Base-by-base conservation (phyloP, 2,888 invertebrate species). In the Dione juno region DNA sequence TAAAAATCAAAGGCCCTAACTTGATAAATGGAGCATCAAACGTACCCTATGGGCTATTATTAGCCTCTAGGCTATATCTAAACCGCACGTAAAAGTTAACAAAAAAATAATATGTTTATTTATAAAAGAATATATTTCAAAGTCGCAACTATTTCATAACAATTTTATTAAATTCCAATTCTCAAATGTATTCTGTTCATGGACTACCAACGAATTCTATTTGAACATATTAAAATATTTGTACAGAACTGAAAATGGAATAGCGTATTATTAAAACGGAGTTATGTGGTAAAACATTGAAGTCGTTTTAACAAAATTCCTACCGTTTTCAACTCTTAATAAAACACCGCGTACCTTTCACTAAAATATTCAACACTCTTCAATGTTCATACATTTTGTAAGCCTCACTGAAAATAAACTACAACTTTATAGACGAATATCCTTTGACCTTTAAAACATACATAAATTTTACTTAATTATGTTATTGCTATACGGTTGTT, bases 331-430 rank as follows among this genome's bases (percentile, higher is more conserved):
- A 14, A 43, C 28, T 28, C 21, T 61, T 61, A 61, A 45, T 28
- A 61, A 28, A 61, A 61, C n/a, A 59, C 61, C 6, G n/a, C 28
- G 5, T 14, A 61, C 59, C 61, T 21, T 45, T n/a, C n/a, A 21
- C 28, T 61, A 43, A 61, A 61, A 61, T 61, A 61, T 61, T 61
- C 43, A 61, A n/a, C 13, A 43, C 41, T 41, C 58, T 13, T 41
- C 21, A 21, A 41, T 41, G 43, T 59, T 37, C 16, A 37, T 57
- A 57, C 16, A 57, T 37, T 37, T 57, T 57, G n/a, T 37, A 37
- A 16, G 16, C 16, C 16, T 37, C 37, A 11, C 57, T 37, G 10
- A 57, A 57, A 57, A 57, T n/a, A 37, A 37, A 54, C 35, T 28
- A 28, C n/a, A 16, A 5, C 5, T 9, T 48, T 54, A 54, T n/a